Conservation (phyloP, 2,888 invertebrate species). For the Microplitis manilae region DNA sequence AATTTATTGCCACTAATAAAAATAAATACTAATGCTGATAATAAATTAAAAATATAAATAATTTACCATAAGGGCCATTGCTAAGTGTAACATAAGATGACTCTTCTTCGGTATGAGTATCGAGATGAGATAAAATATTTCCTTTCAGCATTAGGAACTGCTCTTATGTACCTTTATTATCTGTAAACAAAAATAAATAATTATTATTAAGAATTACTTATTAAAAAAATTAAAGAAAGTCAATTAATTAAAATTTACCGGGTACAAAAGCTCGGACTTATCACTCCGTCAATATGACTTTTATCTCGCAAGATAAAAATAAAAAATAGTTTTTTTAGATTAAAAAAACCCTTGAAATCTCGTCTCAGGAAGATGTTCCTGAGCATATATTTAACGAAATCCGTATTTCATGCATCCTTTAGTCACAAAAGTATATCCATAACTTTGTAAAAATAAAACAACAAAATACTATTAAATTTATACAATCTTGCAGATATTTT, state of each 20-base stretch:
- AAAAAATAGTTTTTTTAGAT: not conserved
- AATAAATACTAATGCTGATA: not conserved
- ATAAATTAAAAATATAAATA: not conserved
- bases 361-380: constrained; percentile 39
- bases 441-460: not conserved
- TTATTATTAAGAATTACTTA: not conserved
- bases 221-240: not conserved
- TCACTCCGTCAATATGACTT: not conserved
- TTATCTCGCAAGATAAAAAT: constrained; percentile 30
- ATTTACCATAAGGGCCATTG: constrained; percentile 67
- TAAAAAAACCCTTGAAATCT: not conserved
- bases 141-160: constrained; percentile 71
- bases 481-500: constrained; percentile 10
- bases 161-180: constrained; percentile 64
- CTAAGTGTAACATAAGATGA: constrained; percentile 68
- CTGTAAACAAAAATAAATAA: constrained; percentile 45
- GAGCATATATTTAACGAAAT: constrained; percentile 14
- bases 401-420: constrained; percentile 28
- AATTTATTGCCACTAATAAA: constrained; percentile 6
- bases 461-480: not conserved
- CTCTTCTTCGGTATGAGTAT: constrained; percentile 68
- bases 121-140: constrained; percentile 67
- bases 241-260: constrained; percentile 18
- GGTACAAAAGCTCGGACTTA: constrained; percentile 22
- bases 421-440: constrained; percentile 29